Evolutionary conservation across 2,797 vertebrate genomes (phyloP).

Genomic region (Oreortyx pictus): DNA sequence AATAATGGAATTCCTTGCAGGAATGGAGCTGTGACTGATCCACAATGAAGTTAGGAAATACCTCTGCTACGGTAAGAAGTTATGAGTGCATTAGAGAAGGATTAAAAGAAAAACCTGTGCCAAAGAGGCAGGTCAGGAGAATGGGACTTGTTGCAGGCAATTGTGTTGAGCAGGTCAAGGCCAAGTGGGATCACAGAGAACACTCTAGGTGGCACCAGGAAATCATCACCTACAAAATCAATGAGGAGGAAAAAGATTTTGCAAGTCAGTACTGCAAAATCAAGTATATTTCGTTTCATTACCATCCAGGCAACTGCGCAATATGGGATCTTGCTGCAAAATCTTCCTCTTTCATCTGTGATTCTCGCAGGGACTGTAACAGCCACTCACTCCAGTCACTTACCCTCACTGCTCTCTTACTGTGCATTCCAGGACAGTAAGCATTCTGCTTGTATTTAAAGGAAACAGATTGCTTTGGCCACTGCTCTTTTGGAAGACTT

Average conservation of each 20-base stretch:
- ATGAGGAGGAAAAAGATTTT: background rate
- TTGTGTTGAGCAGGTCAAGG: background rate
- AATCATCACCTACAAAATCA: background rate
- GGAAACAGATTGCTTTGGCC: conserved; percentile 29
- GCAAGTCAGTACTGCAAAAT: background rate
- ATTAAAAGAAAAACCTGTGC: conserved; percentile 2
- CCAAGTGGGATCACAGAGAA: background rate
- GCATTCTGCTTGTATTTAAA: conserved; percentile 46
- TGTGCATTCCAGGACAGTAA: conserved; percentile 33
- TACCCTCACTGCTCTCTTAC: background rate
- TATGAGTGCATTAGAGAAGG: background rate
- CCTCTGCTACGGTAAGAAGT: background rate
- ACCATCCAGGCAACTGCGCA: background rate
- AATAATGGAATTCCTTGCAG: background rate
- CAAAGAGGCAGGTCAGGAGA: background rate
- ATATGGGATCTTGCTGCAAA: background rate
- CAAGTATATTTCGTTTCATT: background rate
- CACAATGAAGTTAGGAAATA: background rate
- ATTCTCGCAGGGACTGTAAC: background rate
- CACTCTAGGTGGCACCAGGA: background rate
- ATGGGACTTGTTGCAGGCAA: background rate
- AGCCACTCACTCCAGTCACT: background rate
- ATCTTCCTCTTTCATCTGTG: no score
- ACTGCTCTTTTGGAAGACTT: background rate
- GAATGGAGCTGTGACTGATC: background rate